Evolutionary conservation across 2,888 invertebrate species (phyloP), one percentile per base, ranked within the genome.

Genomic region (Ophioninae sp.): DNA sequence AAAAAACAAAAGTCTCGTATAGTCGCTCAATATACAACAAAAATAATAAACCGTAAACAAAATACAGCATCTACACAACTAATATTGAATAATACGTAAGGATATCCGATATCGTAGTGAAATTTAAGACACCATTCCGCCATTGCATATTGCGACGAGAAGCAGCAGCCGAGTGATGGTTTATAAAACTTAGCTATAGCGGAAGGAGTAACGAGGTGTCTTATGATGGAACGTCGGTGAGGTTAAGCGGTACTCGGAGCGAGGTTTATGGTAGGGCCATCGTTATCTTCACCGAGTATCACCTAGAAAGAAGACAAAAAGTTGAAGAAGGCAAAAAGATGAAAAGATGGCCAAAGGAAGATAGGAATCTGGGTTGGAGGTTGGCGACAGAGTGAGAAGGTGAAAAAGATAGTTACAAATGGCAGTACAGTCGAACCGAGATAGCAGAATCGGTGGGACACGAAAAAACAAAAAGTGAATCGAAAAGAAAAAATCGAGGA

Each of bases 261-360:
- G 41, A 69, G 83, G 86, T 88, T 88, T 86, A 88, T 85, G 87
- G 85, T 86, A 82, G 85, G 30, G 85, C 85, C 85, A 88, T 88
- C 88, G 88, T 89, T 89, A 89, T 88, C 87, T 85, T 78, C 65
- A 68, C 78, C 62, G 81, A 83, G 84, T 84, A 84, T 83, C 81
- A 76, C 79, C 79, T 64, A 59, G 59, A 59, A 62, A 65, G 30
- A 30, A 30, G 30, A 3, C 30, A 30, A 30, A 30, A 70, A 70
- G 70, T 56, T 20, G 70, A 62, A 64, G 62, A 41, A 76, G 64
- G 62, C 77, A 41, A 68, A 68, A 67, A 70, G 65, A 64, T 41
- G 81, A 65, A 61, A 70, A 80, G 56, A 62, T 6, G 21, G 62
- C 21, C 62, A 77, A n/a, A 69, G 62, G 56, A 17, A 20, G 79